A percentile compares a stretch with the other conserved stretches of the same genome.
Conservation (phyloP, 2,797 vertebrate genomes). For the Dipus sagitta region DNA sequence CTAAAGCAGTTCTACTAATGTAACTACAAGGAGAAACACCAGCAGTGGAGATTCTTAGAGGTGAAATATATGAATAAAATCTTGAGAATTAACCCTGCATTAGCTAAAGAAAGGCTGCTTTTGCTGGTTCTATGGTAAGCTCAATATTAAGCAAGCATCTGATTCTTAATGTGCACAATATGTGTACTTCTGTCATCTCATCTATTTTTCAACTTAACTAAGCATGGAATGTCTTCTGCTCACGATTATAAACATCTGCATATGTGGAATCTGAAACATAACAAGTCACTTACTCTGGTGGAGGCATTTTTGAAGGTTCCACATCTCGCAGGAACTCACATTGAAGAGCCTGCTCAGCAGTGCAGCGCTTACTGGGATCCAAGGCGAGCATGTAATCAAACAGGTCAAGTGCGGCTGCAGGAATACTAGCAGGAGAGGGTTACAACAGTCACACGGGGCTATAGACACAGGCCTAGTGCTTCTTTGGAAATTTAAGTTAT, state of each 20-base stretch:
- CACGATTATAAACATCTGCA: background rate
- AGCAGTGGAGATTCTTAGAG: background rate
- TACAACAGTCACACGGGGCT: constrained; percentile 63
- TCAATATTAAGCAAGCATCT: constrained; percentile 55
- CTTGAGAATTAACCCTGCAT: background rate
- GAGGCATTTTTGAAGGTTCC: constrained; percentile 98
- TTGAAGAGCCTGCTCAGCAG: constrained; percentile 95
- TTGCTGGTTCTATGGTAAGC: constrained; percentile 13
- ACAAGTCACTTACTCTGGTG: constrained; percentile 94
- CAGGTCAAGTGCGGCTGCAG: constrained; percentile 94
- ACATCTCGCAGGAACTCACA: constrained; percentile 98
- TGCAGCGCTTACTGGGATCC: constrained; percentile 98
- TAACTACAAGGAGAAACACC: background rate
- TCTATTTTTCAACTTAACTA: constrained; percentile 28
- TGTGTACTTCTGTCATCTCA: constrained; percentile 30
- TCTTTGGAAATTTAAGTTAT: constrained; percentile 35
- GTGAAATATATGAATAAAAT: constrained; percentile 40
- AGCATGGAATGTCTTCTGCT: constrained; percentile 10
- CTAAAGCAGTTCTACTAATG: background rate
- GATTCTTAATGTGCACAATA: constrained; percentile 28
- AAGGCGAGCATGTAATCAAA: constrained; percentile 99
- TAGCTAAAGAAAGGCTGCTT: constrained; percentile 46
- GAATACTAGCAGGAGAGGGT: constrained; percentile 90
- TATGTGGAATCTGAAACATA: constrained; percentile 31
- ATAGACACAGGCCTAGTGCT: constrained; percentile 14